Base-by-base conservation (phyloP, 2,113 vertebrate species). In the Antigone vipio region DNA sequence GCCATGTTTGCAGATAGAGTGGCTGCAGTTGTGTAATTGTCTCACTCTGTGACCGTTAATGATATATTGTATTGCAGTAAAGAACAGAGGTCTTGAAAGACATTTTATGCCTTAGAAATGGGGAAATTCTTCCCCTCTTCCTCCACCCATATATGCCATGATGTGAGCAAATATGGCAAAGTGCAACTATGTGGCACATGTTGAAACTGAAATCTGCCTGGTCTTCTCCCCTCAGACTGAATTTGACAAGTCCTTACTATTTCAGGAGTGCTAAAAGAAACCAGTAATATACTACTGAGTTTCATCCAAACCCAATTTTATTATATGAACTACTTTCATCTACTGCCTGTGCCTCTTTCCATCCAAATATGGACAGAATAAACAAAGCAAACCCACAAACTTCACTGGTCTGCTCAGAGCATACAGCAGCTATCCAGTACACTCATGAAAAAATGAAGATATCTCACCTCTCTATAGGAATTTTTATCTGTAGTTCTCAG, bases 131-230 rank as follows among this genome's bases (percentile, higher is more conserved):
- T 88, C 89, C 44, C 66, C 44, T 95, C 16, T 87, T 96, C 64
- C 73, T 95, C 80, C 56, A 49, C 20, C 56, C 11, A 18, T 47
- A 45, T 24, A 81, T 82, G 69, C 86, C 89, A 91, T 85, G 94
- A 95, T 45, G 69, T 84, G 91, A 95, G 91, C 86, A 95, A 95
- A 96, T 94, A 96, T 82, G 84, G 91, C 95, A 82, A 95, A 95
- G 64, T 82, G 49, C 84, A 96, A 52, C 73, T 92, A 52, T 64
- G 81, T 85, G 94, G 87, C 87, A 89, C 93, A 89, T 85, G 64
- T 15, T 82, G 92, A 66, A 95, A 49, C 64, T 85, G 89, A 92
- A 93, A 83, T 91, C 76, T 91, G 83, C 45, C 52, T 52, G 83
- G 34, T 81, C 73, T 66, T 91, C 91, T 95, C 80, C 68, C 19